Evolutionary conservation across 2,797 vertebrate genomes (phyloP).

Genomic region (Sebastes hopkinsi): DNA sequence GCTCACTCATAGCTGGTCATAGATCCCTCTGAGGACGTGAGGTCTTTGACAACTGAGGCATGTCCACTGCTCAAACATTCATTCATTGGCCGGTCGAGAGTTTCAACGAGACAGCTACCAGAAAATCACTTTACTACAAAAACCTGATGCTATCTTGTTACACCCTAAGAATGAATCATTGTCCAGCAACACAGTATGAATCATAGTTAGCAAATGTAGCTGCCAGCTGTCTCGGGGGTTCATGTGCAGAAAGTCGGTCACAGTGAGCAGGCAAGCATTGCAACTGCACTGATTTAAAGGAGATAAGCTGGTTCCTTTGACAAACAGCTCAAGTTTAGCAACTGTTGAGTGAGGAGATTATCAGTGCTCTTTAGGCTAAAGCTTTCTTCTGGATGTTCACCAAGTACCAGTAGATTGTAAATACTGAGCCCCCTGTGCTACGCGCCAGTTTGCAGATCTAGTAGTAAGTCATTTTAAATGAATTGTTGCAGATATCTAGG

Average conservation of each 20-base stretch:
- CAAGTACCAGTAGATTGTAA: constrained; percentile 66
- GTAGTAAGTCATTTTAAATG: constrained; percentile 14
- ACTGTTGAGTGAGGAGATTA: constrained; percentile 75
- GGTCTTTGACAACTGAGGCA: constrained; percentile 74
- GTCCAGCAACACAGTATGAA: constrained; percentile 55
- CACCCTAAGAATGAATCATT: constrained; percentile 67
- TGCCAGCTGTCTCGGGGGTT: constrained; percentile 44
- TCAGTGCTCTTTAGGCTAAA: constrained; percentile 72
- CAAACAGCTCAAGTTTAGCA: constrained; percentile 76
- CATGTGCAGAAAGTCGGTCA: constrained; percentile 53
- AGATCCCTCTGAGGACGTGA: constrained; percentile 68
- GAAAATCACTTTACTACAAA: constrained; percentile 68
- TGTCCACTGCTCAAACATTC: constrained; percentile 72
- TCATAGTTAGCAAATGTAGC: constrained; percentile 59
- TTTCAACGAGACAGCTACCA: constrained; percentile 50
- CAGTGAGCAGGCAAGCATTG: constrained; percentile 58
- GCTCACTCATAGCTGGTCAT: constrained; percentile 71
- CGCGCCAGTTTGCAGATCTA: constrained; percentile 22
- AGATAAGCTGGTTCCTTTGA: constrained; percentile 71
- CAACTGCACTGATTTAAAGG: constrained; percentile 54
- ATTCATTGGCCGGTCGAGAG: constrained; percentile 58
- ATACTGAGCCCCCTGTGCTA: constrained; percentile 60
- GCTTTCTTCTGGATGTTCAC: constrained; percentile 76
- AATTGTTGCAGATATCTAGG: not conserved
- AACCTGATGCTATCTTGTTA: constrained; percentile 62